Percentiles rank a stretch among this genome's conserved stretches.
These are phyloP conservation scores for Nymphalis c-album DNA, from an alignment of 2,888 invertebrate genomes.

Conservation along the genomic window DNA sequence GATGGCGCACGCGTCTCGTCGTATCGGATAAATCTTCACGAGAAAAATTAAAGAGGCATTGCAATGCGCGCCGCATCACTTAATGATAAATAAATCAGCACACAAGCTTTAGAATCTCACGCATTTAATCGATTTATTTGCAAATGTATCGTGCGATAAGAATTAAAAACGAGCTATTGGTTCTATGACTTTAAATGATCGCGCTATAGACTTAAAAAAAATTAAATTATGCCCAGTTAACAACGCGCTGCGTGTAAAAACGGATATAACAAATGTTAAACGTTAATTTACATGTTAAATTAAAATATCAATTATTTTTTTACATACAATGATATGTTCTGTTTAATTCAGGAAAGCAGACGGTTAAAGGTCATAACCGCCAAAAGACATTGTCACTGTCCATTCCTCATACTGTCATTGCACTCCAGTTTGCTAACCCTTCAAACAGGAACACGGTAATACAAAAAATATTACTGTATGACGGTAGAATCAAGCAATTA, in stretches of 20 bases:
- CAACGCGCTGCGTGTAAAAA: background rate
- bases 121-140: conserved; percentile 24
- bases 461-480: too few relatives aligned
- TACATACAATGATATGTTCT: background rate
- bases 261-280: background rate
- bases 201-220: conserved; percentile 18
- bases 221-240: conserved; percentile 11
- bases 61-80: too few relatives aligned
- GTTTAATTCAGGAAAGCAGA: background rate
- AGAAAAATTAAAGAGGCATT: too few relatives aligned
- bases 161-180: conserved; percentile 20
- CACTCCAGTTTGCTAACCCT: too few relatives aligned
- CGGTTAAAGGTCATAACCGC: too few relatives aligned
- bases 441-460: too few relatives aligned
- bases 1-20: too few relatives aligned
- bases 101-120: conserved; percentile 14
- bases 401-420: too few relatives aligned
- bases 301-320: background rate
- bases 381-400: too few relatives aligned
- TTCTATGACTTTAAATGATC: conserved; percentile 14
- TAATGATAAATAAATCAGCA: conserved; percentile 14
- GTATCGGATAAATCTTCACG: too few relatives aligned
- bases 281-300: background rate
- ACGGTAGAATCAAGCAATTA: too few relatives aligned
- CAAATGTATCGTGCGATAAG: conserved; percentile 28